phyloP scores from a whole-genome alignment of 2,797 vertebrate species.

The Chelonia mydas region DNA sequence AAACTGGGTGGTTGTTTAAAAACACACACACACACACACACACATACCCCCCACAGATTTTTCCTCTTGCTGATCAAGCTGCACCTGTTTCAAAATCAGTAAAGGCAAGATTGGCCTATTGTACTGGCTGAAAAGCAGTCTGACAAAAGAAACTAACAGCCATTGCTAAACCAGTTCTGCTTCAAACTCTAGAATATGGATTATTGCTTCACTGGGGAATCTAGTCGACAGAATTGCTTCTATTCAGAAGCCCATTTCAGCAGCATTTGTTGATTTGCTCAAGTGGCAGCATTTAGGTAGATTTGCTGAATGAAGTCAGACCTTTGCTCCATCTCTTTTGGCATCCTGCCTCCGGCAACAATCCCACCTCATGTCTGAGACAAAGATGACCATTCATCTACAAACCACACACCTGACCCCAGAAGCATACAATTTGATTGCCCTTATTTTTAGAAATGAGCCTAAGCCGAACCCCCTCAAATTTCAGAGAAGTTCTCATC shows the following conservation, averaged over 20 bases:
- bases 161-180: not conserved
- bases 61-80: not conserved
- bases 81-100: not conserved
- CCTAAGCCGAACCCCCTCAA: not conserved
- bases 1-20: not conserved
- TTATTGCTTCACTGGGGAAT: not conserved
- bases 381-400: not conserved
- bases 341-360: not conserved
- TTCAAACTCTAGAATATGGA: not conserved
- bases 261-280: not conserved
- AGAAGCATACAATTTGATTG: not conserved
- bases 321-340: not conserved
- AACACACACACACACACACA: not conserved
- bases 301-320: not conserved
- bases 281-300: accelerated
- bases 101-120: not conserved
- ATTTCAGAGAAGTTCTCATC: not conserved
- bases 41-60: not conserved
- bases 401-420: accelerated
- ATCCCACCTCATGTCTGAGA: not conserved
- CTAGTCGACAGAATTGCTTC: not conserved
- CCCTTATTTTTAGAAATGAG: not conserved
- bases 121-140: not conserved
- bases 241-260: not conserved
- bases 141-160: not conserved